A percentile compares a stretch with the other conserved stretches of the same genome.
phyloP scores from a whole-genome alignment of 1,140 invertebrate species.

The Neodiprion virginianus region DNA sequence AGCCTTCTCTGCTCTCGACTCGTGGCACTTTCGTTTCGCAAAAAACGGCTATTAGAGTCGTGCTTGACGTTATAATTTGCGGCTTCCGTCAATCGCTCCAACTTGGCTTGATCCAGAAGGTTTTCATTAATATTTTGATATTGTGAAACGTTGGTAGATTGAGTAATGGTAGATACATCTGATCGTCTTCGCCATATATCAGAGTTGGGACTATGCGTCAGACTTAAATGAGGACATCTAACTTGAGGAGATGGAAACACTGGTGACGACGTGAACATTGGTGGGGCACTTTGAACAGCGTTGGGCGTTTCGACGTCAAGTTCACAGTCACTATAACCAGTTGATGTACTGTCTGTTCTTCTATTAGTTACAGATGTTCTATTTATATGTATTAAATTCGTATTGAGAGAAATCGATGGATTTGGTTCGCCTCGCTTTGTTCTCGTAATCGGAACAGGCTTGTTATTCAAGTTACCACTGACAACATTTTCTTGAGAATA shows the following conservation, averaged over 20 bases:
- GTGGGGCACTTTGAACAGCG: conserved; percentile 55
- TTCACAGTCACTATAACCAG: conserved; percentile 63
- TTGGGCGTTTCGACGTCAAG: conserved; percentile 56
- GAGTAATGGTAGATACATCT: conserved; percentile 50
- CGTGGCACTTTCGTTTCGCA: conserved; percentile 33
- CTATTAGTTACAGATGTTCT: conserved; percentile 41
- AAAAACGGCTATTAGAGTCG: conserved; percentile 36
- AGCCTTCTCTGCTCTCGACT: conserved; percentile 47
- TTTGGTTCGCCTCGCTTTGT: conserved; percentile 53
- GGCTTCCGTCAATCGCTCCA: conserved; percentile 49
- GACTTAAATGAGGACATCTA: conserved; percentile 35
- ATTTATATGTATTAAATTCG: conserved; percentile 41
- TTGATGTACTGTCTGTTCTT: conserved; percentile 56
- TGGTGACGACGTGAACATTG: conserved; percentile 49
- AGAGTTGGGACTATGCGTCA: conserved; percentile 48
- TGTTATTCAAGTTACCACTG: conserved; percentile 31
- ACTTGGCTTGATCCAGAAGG: conserved; percentile 45
- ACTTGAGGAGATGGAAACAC: conserved; percentile 45
- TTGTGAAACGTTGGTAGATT: conserved; percentile 52
- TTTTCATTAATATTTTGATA: conserved; percentile 49
- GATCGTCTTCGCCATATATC: conserved; percentile 52
- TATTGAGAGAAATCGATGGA: conserved; percentile 32
- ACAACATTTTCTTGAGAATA: conserved; percentile 50
- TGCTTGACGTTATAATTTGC: conserved; percentile 48
- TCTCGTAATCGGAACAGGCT: conserved; percentile 52